Evolutionary conservation across 2,888 invertebrate species (phyloP).

Genomic region (Ferdinandea cuprea): DNA sequence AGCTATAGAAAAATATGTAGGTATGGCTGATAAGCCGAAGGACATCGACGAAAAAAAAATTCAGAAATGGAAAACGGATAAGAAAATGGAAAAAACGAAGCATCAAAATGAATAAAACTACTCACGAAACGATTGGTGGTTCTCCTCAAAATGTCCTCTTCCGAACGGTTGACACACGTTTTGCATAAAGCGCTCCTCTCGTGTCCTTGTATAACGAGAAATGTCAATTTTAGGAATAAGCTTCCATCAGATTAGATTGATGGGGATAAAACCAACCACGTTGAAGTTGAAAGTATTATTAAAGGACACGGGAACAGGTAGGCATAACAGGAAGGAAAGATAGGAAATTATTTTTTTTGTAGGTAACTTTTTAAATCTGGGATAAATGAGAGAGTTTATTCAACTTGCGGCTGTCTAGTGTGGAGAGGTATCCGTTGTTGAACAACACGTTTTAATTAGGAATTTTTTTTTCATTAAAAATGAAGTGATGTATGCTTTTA

Average conservation of each 20-base stretch:
- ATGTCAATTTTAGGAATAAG: slow-evolving; percentile 61
- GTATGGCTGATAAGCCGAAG: not conserved
- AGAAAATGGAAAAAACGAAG: slow-evolving; percentile 46
- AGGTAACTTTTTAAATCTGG: not conserved
- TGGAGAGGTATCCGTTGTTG: no score
- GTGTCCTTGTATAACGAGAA: slow-evolving; percentile 47
- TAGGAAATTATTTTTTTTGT: slow-evolving; percentile 45
- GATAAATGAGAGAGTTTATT: no score
- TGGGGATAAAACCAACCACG: slow-evolving; percentile 18
- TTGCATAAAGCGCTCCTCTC: slow-evolving; percentile 31
- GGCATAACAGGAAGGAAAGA: not conserved
- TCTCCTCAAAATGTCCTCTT: slow-evolving; percentile 12
- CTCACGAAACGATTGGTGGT: slow-evolving; percentile 43
- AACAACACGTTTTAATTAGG: no score
- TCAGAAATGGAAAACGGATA: not conserved
- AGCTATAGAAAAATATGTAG: no score
- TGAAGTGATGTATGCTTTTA: no score
- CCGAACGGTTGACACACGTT: slow-evolving; percentile 17
- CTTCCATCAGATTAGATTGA: slow-evolving; percentile 65
- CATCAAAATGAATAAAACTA: slow-evolving; percentile 57
- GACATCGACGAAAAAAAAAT: not conserved
- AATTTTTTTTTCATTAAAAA: no score
- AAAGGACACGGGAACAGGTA: not conserved
- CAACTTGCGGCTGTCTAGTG: no score
- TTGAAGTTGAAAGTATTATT: slow-evolving; percentile 9